Conservation (phyloP, 2,888 invertebrate species). For the Calephelis perditalis region DNA sequence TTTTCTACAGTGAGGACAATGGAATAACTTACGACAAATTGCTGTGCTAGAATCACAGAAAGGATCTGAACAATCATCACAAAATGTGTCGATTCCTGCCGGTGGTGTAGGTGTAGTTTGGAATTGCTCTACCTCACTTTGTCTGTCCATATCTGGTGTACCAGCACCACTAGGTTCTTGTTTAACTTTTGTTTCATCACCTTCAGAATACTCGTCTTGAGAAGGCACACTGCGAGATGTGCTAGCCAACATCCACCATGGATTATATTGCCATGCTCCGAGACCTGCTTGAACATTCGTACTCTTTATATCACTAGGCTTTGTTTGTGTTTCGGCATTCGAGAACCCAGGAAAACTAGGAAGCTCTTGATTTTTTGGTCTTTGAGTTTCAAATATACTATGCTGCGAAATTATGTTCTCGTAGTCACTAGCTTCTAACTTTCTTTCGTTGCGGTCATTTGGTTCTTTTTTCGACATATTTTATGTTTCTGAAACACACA, state of each 20-base stretch:
- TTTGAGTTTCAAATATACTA: slow-evolving; percentile 66
- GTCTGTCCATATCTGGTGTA: slow-evolving; percentile 65
- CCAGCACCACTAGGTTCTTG: slow-evolving; percentile 63
- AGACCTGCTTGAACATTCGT: slow-evolving; percentile 59
- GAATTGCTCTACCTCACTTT: slow-evolving; percentile 56
- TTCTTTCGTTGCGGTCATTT: slow-evolving; percentile 66
- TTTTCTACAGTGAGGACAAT: slow-evolving; percentile 75
- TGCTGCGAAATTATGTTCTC: slow-evolving; percentile 72
- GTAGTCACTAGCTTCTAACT: slow-evolving; percentile 69
- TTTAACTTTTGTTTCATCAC: slow-evolving; percentile 66
- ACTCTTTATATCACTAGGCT: slow-evolving; percentile 63
- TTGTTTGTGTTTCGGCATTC: slow-evolving; percentile 74
- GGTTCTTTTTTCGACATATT: slow-evolving; percentile 74
- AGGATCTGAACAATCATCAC: slow-evolving; percentile 75
- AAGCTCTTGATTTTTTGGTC: slow-evolving; percentile 65
- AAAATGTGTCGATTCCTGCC: slow-evolving; percentile 65
- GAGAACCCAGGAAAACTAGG: slow-evolving; percentile 73
- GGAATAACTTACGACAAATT: slow-evolving; percentile 70
- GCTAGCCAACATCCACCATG: slow-evolving; percentile 76
- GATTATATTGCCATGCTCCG: slow-evolving; percentile 73
- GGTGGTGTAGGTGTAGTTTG: slow-evolving; percentile 60
- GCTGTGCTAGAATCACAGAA: slow-evolving; percentile 70
- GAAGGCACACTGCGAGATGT: slow-evolving; percentile 66
- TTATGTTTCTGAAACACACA: slow-evolving; percentile 32
- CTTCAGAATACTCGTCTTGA: slow-evolving; percentile 67